These are phyloP conservation scores for Lethrus apterus DNA, from an alignment of 1,140 invertebrate genomes.

Conservation along the genomic window DNA sequence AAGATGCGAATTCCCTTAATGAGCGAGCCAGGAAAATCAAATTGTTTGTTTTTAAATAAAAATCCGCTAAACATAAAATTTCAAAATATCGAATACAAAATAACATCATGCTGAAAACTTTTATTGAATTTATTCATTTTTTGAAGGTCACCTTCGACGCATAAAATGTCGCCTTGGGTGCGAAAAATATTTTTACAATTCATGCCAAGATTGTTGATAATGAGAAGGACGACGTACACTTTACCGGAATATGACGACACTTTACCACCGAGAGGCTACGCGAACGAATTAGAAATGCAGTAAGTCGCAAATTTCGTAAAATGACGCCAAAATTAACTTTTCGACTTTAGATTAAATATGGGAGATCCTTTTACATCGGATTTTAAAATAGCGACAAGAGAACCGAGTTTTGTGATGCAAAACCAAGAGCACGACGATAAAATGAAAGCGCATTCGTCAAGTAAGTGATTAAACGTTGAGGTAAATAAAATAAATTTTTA, in stretches of 20 bases:
- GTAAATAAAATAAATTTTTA: too few species aligned
- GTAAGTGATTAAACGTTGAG: slow-evolving; percentile 23
- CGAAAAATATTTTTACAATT: slow-evolving; percentile 80
- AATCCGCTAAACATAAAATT: too few species aligned
- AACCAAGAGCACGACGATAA: slow-evolving; percentile 38
- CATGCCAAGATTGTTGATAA: slow-evolving; percentile 82
- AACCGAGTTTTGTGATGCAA: slow-evolving; percentile 40
- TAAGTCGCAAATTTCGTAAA: slow-evolving; percentile 38
- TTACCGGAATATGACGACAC: slow-evolving; percentile 73
- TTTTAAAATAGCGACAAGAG: slow-evolving; percentile 40
- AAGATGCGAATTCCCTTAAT: too few species aligned
- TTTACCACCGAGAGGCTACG: slow-evolving; percentile 63
- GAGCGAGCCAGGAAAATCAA: too few species aligned
- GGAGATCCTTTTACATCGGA: slow-evolving; percentile 39
- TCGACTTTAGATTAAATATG: slow-evolving; percentile 28
- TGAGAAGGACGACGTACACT: slow-evolving; percentile 78
- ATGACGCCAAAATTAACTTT: neutral
- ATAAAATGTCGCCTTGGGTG: slow-evolving; percentile 89
- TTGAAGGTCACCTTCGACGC: slow-evolving; percentile 86
- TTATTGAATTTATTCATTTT: neutral
- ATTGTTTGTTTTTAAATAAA: too few species aligned
- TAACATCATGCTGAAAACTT: too few species aligned
- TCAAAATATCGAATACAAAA: too few species aligned
- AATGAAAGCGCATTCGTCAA: slow-evolving; percentile 40
- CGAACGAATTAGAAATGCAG: slow-evolving; percentile 70